A percentile compares a stretch with the other conserved stretches of the same genome.
Conservation (phyloP, 2,888 invertebrate genomes). For the Drosophila stalkeri region DNA sequence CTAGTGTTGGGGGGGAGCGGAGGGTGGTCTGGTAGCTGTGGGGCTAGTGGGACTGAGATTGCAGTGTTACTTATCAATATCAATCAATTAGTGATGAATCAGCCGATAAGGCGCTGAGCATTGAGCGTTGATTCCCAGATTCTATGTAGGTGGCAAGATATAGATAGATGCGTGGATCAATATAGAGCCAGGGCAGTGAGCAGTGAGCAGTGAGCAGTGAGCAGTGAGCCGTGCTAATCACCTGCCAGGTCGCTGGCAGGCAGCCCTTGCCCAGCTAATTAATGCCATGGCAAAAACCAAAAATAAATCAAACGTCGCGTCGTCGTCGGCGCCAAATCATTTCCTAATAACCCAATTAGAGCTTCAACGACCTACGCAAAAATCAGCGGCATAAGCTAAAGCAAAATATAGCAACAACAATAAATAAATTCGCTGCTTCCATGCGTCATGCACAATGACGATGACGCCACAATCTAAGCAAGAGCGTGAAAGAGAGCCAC, state of each 20-base stretch:
- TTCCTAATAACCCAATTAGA: constrained; percentile 79
- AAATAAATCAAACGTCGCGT: constrained; percentile 58
- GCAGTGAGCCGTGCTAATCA: constrained; percentile 49
- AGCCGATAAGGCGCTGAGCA: constrained; percentile 35
- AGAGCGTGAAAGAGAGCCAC: not conserved
- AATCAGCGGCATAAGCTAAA: constrained; percentile 17
- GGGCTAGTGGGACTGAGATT: not conserved
- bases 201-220: not conserved
- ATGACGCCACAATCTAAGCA: constrained; percentile 45
- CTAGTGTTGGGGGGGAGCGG: not conserved
- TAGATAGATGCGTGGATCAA: constrained; percentile 49
- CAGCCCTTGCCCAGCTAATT: constrained; percentile 52
- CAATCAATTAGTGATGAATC: constrained; percentile 71
- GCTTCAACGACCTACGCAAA: constrained; percentile 47
- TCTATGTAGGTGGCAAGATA: constrained; percentile 45
- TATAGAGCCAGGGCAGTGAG: constrained; percentile 15
- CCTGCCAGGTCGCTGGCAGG: constrained; percentile 20
- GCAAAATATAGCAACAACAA: constrained; percentile 8
- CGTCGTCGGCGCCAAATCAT: constrained; percentile 52
- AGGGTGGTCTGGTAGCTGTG: too few species aligned
- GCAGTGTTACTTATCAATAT: constrained; percentile 22
- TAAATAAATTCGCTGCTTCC: constrained; percentile 21
- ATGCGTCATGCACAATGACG: constrained; percentile 58
- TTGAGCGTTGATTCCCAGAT: constrained; percentile 14
- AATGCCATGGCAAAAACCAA: constrained; percentile 62